Conservation (phyloP, 1,140 invertebrate species). For the Phocides pigmalion region DNA sequence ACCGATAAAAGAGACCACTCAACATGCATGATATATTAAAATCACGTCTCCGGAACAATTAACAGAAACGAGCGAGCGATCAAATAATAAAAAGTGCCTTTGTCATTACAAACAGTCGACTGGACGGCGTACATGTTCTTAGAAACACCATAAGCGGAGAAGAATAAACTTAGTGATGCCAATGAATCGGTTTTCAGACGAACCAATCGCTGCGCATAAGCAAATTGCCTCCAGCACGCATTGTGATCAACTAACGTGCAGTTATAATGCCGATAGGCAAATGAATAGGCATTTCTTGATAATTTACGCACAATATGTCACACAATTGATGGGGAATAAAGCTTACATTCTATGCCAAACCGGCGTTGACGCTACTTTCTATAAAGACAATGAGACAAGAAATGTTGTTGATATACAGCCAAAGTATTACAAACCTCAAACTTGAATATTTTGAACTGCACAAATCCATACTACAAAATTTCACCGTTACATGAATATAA, state of each 20-base stretch:
- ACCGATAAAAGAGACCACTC: conserved; percentile 70
- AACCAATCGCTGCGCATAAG: conserved; percentile 45
- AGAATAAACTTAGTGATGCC: conserved; percentile 52
- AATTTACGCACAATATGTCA: conserved; percentile 24
- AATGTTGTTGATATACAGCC: not conserved
- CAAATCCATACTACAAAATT: not conserved
- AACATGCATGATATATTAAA: conserved; percentile 81
- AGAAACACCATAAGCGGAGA: conserved; percentile 62
- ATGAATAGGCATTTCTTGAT: conserved; percentile 18
- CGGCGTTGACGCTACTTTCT: not conserved
- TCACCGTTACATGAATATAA: not conserved
- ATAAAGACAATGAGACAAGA: not conserved
- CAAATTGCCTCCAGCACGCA: conserved; percentile 23
- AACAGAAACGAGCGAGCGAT: conserved; percentile 74
- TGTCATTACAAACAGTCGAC: conserved; percentile 73
- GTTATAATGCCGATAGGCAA: conserved; percentile 24
- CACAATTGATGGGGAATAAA: not conserved
- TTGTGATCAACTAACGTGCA: conserved; percentile 22
- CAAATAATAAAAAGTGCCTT: conserved; percentile 81
- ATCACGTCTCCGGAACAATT: conserved; percentile 79
- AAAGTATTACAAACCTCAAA: not conserved
- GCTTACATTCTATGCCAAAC: conserved; percentile 3
- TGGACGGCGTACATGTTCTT: conserved; percentile 52
- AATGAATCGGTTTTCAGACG: conserved; percentile 51
- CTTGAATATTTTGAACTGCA: not conserved